Percentiles rank a stretch among this genome's conserved stretches.
Conservation (phyloP, 2,888 invertebrate species). For the Mamestra brassicae region DNA sequence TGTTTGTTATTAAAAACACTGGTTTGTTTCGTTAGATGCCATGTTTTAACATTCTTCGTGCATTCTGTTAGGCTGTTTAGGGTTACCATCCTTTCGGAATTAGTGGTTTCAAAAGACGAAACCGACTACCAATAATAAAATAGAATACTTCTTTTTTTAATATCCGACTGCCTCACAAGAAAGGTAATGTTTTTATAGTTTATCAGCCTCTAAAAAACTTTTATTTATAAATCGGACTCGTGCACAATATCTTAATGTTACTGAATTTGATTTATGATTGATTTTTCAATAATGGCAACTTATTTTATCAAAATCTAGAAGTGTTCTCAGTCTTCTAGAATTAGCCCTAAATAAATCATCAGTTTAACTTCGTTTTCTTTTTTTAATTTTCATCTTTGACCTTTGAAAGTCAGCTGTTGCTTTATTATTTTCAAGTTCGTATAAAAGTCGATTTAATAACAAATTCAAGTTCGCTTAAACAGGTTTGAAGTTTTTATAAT, state of each 20-base stretch:
- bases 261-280: too few species aligned
- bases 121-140: too few species aligned
- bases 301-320: neutral
- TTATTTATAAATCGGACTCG: too few species aligned
- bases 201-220: too few species aligned
- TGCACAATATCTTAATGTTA: too few species aligned
- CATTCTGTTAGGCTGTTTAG: constrained; percentile 37
- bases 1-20: constrained; percentile 67
- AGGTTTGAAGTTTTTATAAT: constrained; percentile 19
- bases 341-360: neutral
- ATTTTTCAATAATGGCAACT: neutral
- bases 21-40: constrained; percentile 68
- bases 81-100: constrained; percentile 36
- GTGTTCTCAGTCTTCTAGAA: neutral
- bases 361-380: neutral
- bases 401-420: constrained; percentile 24
- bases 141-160: too few species aligned
- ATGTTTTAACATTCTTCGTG: constrained; percentile 68
- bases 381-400: constrained; percentile 2
- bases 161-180: too few species aligned
- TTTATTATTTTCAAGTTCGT: constrained; percentile 2
- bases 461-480: constrained; percentile 29
- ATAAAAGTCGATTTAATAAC: constrained; percentile 26
- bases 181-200: too few species aligned
- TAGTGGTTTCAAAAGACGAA: too few species aligned